Percentiles rank a stretch among this genome's conserved stretches.
Evolutionary conservation across 2,888 invertebrate genomes (phyloP).

Genomic region (Pandemis corylana): DNA sequence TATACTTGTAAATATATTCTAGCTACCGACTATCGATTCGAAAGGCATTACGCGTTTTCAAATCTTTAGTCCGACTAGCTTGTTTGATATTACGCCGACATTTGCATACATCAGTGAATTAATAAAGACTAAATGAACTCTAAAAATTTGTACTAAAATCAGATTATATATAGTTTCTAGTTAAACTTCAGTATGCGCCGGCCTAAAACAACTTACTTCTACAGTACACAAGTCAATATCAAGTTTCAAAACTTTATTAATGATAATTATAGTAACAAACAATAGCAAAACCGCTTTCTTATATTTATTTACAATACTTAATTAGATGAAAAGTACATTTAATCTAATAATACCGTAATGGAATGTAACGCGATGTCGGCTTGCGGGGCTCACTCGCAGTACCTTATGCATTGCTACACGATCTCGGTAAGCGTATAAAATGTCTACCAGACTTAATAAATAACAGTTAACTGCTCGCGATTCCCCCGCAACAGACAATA

Average conservation of each 20-base stretch:
- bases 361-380: slow-evolving; percentile 15
- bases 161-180: too few species aligned
- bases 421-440: neutral
- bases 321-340: slow-evolving; percentile 21
- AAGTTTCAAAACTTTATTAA: slow-evolving; percentile 61
- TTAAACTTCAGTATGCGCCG: neutral
- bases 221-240: slow-evolving; percentile 48
- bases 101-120: slow-evolving; percentile 26
- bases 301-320: slow-evolving; percentile 51
- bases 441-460: neutral
- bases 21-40: neutral
- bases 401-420: neutral
- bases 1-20: neutral
- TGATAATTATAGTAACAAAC: slow-evolving; percentile 55
- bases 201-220: slow-evolving; percentile 16
- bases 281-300: slow-evolving; percentile 54
- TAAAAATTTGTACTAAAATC: too few species aligned
- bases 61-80: neutral
- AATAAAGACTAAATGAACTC: neutral
- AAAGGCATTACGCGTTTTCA: neutral
- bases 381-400: neutral
- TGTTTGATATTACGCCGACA: slow-evolving; percentile 14
- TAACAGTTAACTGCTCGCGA: neutral
- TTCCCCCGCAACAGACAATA: slow-evolving; percentile 4
- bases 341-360: slow-evolving; percentile 25